Base-by-base conservation (phyloP, 92 coral and sea anemone genomes). In the Pocillopora grandis region DNA sequence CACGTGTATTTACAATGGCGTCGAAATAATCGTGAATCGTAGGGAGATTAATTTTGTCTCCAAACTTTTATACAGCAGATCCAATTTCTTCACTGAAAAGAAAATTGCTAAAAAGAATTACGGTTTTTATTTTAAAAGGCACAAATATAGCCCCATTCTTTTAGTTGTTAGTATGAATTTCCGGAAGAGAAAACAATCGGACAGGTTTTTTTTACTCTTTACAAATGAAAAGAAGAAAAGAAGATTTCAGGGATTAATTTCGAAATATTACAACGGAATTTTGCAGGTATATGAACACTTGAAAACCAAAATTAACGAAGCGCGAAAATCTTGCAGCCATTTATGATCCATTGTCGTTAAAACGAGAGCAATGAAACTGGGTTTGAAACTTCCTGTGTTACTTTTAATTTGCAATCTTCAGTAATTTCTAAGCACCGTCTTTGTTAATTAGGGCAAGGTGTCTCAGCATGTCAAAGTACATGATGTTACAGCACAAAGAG, bases 1-100 rank as follows among this genome's bases (percentile, higher is more conserved):
- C 80, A 76, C 80, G 80, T 76, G 80, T 19, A 62, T 17, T 16
- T 27, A 61, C 80, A 76, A 76, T 61, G 57, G 35, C 31, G 27
- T 76, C 14, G 5, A 60, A 60, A 58, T 60, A 62, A 75, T 13
- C 35, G 56, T 27, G 31, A 59, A 58, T n/a, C 5, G 80, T 33
- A 13, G 55, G 37, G 31, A 59, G 9, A 9, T 13, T 10, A 15
- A 9, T 33, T 14, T 13, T 23, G 21, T 23, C 33, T 9, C 37
- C 61, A 9, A 59, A 76, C n/a, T 33, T 18, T 20, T 2, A 23
- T 10, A 74, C 12, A 57, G 52, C 48, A 59, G 77, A 19, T 20
- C 6, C 18, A 10, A 74, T 19, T 31, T 7, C 58, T 59, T 59
- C 55, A 18, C 52, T 35, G 17, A 1, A 31, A 59, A 76, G 3